Evolutionary conservation across 2,797 vertebrate genomes (phyloP).

Genomic region (Strix occidentalis): DNA sequence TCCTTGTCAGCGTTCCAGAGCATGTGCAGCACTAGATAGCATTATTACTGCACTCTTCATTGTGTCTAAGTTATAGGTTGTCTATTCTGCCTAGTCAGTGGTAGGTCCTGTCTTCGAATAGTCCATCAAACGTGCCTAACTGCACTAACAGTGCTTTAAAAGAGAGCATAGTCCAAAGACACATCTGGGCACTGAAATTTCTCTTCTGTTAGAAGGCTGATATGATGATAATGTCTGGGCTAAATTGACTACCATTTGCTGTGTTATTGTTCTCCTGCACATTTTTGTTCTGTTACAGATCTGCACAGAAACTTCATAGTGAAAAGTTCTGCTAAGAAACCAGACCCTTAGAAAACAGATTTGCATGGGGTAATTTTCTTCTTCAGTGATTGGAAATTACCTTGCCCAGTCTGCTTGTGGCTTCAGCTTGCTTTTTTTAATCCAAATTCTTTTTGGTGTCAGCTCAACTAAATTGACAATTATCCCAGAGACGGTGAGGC

Average conservation of each 20-base stretch:
- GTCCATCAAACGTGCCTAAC: not conserved
- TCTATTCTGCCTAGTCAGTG: not conserved
- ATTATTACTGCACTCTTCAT: not conserved
- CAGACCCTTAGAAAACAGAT: not conserved
- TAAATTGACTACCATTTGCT: not conserved
- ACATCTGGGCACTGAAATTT: not conserved
- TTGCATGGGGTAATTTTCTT: not conserved
- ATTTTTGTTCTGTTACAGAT: not conserved
- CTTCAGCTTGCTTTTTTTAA: not conserved
- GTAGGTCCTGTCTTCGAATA: not conserved
- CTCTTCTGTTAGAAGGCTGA: not conserved
- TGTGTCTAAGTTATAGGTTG: not conserved
- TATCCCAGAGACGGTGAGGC: not conserved
- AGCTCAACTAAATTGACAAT: not conserved
- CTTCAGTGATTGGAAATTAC: not conserved
- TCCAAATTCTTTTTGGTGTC: not conserved
- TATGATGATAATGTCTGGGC: not conserved
- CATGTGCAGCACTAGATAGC: not conserved
- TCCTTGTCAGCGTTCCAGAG: not conserved
- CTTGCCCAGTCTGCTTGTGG: not conserved
- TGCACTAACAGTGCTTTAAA: not conserved
- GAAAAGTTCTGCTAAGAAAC: not conserved
- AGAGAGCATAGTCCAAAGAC: not conserved
- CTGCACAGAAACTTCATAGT: not conserved
- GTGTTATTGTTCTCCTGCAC: not conserved